Evolutionary conservation across 2,113 vertebrate species (phyloP).

Genomic region (Eurypyga helias): DNA sequence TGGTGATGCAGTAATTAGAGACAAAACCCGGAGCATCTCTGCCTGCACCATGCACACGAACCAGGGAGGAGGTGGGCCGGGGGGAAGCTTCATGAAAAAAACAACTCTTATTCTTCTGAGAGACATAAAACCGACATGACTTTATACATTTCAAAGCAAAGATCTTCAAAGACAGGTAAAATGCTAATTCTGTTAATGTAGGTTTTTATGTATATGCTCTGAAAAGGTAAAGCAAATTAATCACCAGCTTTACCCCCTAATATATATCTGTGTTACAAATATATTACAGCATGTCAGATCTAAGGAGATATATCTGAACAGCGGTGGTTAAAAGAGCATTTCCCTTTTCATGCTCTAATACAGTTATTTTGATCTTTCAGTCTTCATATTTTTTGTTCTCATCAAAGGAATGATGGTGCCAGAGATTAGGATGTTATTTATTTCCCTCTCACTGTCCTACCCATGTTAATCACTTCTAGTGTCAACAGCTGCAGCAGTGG

Average conservation of each 20-base stretch:
- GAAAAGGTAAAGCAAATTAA: slow-evolving; percentile 73
- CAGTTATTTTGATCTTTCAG: slow-evolving; percentile 69
- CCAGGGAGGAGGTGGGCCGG: not conserved
- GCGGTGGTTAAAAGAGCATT: slow-evolving; percentile 58
- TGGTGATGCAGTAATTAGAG: slow-evolving; percentile 53
- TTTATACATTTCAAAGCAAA: slow-evolving; percentile 72
- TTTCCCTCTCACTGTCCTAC: slow-evolving; percentile 29
- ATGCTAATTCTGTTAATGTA: slow-evolving; percentile 71
- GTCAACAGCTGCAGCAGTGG: slow-evolving; percentile 15
- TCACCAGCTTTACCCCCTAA: slow-evolving; percentile 58
- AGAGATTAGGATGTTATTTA: slow-evolving; percentile 62
- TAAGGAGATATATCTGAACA: slow-evolving; percentile 59
- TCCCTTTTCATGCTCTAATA: slow-evolving; percentile 66
- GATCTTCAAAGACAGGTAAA: slow-evolving; percentile 77
- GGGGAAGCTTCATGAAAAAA: not conserved
- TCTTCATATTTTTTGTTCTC: slow-evolving; percentile 67
- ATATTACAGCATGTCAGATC: slow-evolving; percentile 72
- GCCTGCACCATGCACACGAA: accelerated
- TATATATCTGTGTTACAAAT: slow-evolving; percentile 64
- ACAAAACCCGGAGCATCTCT: not conserved
- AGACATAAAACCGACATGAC: slow-evolving; percentile 25
- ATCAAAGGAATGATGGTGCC: slow-evolving; percentile 67
- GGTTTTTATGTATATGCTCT: slow-evolving; percentile 73
- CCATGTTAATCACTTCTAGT: slow-evolving; percentile 50
- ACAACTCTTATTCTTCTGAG: not conserved